Conservation (phyloP, 2,797 vertebrate genomes). For the Synanceia verrucosa region DNA sequence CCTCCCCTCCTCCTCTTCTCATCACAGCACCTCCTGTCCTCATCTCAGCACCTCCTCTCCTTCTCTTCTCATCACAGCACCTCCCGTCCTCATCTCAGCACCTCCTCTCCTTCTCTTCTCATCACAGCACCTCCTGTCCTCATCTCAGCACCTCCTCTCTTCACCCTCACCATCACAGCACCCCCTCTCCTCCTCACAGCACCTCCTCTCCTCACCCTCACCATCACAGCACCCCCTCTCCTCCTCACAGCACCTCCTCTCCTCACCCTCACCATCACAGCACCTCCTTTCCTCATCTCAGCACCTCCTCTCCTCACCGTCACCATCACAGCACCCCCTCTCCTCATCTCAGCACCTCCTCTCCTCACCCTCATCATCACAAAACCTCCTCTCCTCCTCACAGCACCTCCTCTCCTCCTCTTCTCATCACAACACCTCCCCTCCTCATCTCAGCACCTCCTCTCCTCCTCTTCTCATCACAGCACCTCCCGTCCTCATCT, state of each 20-base stretch:
- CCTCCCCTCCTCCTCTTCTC: neutral
- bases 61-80: too few species aligned
- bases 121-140: constrained; percentile 15
- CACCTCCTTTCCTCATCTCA: constrained; percentile 23
- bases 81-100: constrained; percentile 25
- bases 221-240: too few species aligned
- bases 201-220: neutral
- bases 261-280: too few species aligned
- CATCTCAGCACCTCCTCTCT: constrained; percentile 4
- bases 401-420: neutral
- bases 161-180: too few species aligned
- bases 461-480: neutral
- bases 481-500: constrained; percentile 26
- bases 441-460: constrained; percentile 8
- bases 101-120: neutral
- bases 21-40: constrained; percentile 28
- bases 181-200: constrained; percentile 27
- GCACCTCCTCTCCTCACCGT: neutral
- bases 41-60: constrained; percentile 5
- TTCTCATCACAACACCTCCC: too few species aligned
- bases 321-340: too few species aligned
- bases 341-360: constrained; percentile 11
- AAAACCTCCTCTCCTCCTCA: too few species aligned
- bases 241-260: constrained; percentile 17
- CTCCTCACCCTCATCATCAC: neutral